A percentile compares a stretch with the other conserved stretches of the same genome.
phyloP scores from a whole-genome alignment of 2,888 invertebrate genomes.

The Disparrhopalites patrizii region DNA sequence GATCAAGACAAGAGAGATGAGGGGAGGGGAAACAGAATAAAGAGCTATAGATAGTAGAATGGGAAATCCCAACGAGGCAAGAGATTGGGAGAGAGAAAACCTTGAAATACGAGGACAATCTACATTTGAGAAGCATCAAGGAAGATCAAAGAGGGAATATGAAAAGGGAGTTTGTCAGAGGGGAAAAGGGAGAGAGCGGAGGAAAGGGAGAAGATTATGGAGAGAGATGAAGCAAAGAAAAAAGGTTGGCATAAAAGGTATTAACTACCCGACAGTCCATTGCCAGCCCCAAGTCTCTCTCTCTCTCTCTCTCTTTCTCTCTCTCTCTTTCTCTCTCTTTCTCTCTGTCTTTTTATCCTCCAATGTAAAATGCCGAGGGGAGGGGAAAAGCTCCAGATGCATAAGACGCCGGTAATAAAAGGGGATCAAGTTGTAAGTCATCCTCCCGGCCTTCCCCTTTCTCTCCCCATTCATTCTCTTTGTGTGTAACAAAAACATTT shows the following conservation, averaged over 20 bases:
- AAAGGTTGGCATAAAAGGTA: neutral
- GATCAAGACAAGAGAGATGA: neutral
- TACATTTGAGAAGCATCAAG: neutral
- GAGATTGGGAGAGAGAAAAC: neutral
- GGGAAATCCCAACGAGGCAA: neutral
- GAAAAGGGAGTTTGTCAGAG: neutral
- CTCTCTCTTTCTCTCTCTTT: too few relatives aligned
- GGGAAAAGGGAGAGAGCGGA: neutral
- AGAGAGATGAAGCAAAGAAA: neutral
- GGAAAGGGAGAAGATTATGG: neutral
- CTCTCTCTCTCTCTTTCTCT: too few relatives aligned
- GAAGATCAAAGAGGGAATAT: neutral
- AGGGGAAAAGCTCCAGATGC: neutral
- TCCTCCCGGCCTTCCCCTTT: neutral
- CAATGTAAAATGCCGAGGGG: too few relatives aligned
- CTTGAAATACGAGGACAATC: neutral
- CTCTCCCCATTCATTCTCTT: neutral
- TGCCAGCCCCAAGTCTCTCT: neutral
- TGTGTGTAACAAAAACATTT: neutral
- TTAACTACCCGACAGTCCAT: neutral
- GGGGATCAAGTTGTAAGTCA: neutral
- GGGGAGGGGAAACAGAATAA: too few relatives aligned
- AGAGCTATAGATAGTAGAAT: too few relatives aligned
- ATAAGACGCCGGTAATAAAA: conserved; percentile 1
- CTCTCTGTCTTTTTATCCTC: too few relatives aligned